Evolutionary conservation across 2,113 vertebrate genomes (phyloP).

Genomic region (Camelus bactrianus): DNA sequence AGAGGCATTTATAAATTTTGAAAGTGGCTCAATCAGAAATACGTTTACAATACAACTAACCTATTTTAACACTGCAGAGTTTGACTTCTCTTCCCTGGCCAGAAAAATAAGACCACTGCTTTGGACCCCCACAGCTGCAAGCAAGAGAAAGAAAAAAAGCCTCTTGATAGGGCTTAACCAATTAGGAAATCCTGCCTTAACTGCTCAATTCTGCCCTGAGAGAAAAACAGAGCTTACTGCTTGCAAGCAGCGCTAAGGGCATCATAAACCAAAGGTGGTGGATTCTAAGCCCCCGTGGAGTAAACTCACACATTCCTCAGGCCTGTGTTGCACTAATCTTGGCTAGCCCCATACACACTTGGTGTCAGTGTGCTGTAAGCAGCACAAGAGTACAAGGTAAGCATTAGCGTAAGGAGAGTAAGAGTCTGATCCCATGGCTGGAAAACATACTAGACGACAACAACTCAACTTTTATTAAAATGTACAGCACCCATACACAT

Average conservation of each 20-base stretch:
- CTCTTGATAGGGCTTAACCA: neutral
- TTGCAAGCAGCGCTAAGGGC: neutral
- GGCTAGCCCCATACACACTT: neutral
- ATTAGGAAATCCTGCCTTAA: neutral
- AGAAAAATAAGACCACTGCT: neutral
- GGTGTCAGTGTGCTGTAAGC: neutral
- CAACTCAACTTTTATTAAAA: neutral
- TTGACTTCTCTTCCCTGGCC: neutral
- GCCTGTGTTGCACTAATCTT: neutral
- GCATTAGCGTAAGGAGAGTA: neutral
- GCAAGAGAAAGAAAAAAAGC: neutral
- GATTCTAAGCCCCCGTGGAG: neutral
- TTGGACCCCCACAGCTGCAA: neutral
- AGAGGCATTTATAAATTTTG: neutral
- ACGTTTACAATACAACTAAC: neutral
- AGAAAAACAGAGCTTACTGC: neutral
- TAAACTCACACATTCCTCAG: neutral
- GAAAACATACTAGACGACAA: neutral
- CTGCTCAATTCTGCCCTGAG: neutral
- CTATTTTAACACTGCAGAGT: neutral
- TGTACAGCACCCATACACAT: neutral
- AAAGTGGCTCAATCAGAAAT: constrained; percentile 11
- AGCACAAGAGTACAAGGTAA: neutral
- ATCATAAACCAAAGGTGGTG: neutral
- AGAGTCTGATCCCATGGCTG: neutral